Conservation (phyloP, 2,113 vertebrate genomes). For the Columba janthina region DNA sequence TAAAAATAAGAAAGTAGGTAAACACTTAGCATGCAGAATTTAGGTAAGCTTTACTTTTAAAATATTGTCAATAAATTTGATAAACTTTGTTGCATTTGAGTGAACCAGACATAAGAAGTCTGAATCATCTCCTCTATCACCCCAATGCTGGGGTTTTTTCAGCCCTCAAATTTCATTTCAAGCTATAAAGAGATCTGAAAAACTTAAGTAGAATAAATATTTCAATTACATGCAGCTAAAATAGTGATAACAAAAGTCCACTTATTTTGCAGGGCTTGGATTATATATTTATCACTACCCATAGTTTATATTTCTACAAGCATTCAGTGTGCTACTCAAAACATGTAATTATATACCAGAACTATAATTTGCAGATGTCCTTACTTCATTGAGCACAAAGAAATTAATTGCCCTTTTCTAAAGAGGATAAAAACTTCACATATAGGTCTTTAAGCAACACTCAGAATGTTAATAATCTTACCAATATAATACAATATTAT, state of each 20-base stretch:
- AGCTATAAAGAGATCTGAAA: not conserved
- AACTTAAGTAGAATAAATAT: not conserved
- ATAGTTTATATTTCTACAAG: slow-evolving; percentile 11
- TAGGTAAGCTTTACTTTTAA: not conserved
- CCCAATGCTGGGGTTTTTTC: fast-evolving
- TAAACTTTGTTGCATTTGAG: not conserved
- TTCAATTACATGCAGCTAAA: not conserved
- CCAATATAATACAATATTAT: not conserved
- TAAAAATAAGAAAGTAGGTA: not conserved
- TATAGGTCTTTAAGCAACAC: not conserved
- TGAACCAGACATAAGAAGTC: not conserved
- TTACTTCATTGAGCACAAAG: slow-evolving; percentile 24
- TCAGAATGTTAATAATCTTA: not conserved
- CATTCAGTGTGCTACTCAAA: slow-evolving; percentile 6
- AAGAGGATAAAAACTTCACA: slow-evolving; percentile 3
- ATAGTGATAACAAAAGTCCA: not conserved
- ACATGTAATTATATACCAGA: slow-evolving; percentile 55
- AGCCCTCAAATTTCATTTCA: not conserved
- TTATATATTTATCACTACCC: not conserved
- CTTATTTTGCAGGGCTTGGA: not conserved
- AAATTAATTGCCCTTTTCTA: slow-evolving; percentile 50
- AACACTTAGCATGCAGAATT: not conserved
- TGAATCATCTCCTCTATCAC: not conserved
- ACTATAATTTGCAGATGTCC: slow-evolving; percentile 57
- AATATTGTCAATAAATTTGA: not conserved